Base-by-base conservation (phyloP, 2,113 vertebrate genomes). In the Leiothrix lutea region DNA sequence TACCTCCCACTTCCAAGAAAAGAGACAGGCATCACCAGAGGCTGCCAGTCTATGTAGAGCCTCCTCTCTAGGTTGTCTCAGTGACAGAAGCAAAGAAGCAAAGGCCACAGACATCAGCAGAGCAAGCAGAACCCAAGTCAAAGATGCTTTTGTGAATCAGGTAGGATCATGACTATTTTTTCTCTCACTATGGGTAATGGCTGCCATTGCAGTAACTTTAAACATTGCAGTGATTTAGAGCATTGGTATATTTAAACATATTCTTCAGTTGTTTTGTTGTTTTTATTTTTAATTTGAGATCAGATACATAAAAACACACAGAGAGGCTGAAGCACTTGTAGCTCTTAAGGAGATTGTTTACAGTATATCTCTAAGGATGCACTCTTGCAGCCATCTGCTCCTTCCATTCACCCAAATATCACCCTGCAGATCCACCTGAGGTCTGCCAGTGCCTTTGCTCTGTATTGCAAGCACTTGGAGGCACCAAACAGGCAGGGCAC, bases 11-110 rank as follows among this genome's bases (percentile, higher is more conserved):
- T 31, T 9, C 2, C 29, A n/a, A 45, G 33, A 71, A 35, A 50
- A 60, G 38, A 69, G 18, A 47, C 10, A 85, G 56, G 45, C 13
- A 70, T 16, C 24, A 48, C 22, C 47, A 35, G 14, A 50, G 28
- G 13, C n/a, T 70, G 15, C 2, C 3, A 51, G 31, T 6, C 12
- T 11, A 35, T 40, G 0, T 5, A 40, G 31, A n/a, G 7, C 4
- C 26, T 57, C 18, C 61, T 62, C 47, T 24, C 23, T 24, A 48
- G 48, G 8, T 12, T 51, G 38, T 50, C 14, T 36, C 57, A 42
- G 51, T 29, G 66, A 10, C 13, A 85, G 23, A 67, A 67, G 16
- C 12, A 48, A 88, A 53, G 19, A 54, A 62, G 26, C 4, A 61
- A 85, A 81, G 35, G 70, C 14, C 73, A 56, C 2, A 6, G 48